Base-by-base conservation (phyloP, 2,797 vertebrate genomes). In the Danio tinwini region DNA sequence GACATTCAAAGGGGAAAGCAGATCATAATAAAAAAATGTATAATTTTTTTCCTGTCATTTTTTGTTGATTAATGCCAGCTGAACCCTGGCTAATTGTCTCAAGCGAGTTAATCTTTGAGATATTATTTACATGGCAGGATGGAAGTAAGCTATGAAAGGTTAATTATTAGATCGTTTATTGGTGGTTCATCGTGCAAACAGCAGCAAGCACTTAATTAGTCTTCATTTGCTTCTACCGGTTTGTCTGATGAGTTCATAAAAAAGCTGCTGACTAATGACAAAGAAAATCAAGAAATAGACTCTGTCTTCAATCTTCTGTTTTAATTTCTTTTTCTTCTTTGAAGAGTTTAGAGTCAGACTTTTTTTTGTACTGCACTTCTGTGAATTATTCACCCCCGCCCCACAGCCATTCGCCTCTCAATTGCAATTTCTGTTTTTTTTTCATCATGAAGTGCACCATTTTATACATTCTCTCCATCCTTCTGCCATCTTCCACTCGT, bases 161-260 rank as follows among this genome's bases (percentile, higher is more conserved):
- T 94, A 93, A 94, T 94, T 92, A 92, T 89, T 88, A 91, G 89
- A 88, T 90, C 82, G 80, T 85, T 87, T 89, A 88, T 89, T 91
- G 90, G 88, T 85, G 90, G 87, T 86, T 88, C 90, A 91, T 92
- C 90, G 86, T 91, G 89, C 90, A 92, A 92, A 92, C 83, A 76
- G 62, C 88, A 91, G 92, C 92, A 92, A 90, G 61, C 90, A 88
- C 91, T 90, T 93, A 92, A 93, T 92, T 93, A 92, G 90, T 90
- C 90, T 89, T 90, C 86, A 89, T 92, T 90, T 89, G 76, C 74
- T 47, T 83, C 89, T 78, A 80, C 84, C 85, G 70, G 85, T 82
- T 83, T 68, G 62, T 16, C 62, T 68, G 80, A 69, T 74, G 62
- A 72, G 50, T 59, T 79, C 42, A 68, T 81, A 80, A 68, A 76